Evolutionary conservation across 53 echinoderm and acorn worm species (phyloP), one percentile per base, ranked within the genome.

Genomic region (Echinarachnius parma): DNA sequence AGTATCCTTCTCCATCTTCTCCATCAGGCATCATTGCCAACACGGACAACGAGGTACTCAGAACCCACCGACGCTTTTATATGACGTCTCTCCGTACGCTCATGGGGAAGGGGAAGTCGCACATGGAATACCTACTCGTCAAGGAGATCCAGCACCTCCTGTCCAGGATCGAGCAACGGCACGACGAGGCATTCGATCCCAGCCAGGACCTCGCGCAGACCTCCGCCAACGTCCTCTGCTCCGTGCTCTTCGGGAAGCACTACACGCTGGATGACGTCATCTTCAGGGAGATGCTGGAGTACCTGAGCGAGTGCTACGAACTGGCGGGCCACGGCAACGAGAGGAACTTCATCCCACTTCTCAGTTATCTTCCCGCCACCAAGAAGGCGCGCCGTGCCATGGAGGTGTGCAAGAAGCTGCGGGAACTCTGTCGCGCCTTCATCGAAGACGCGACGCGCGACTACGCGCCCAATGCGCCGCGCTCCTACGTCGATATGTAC

Each of bases 191-290:
- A n/a, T 50, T 10, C 52, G 52, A 50, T 50, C 52, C 52, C 14
- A 4, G 4, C 14, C 11, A 50, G 10, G 52, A 50, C 52, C 52
- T 50, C 16, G 52, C 52, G 11, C 52, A 50, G 18, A 50, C 52
- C 52, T 50, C 52, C 52, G 52, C 52, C 19, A 50, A 50, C 52
- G 19, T 50, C 52, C 52, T 50, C 11, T 50, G 52, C 52, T 50
- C 52, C 19, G 52, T 50, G 52, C 52, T 50, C 52, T 50, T 50
- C 52, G 52, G 52, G 10, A 50, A 50, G 19, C 52, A 50, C 19
- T 50, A 50, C 52, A 50, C 52, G 10, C 52, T 50, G 11, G 52
- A 50, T 50, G 52, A 50, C 52, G 52, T 50, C 52, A 50, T 50
- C 20, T 50, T 50, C 52, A 50, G 19, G 20, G 52, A 50, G 16